A percentile compares a stretch with the other conserved stretches of the same genome.
These are phyloP conservation scores for Masticophis lateralis DNA, from an alignment of 2,797 vertebrate genomes.

Conservation along the genomic window DNA sequence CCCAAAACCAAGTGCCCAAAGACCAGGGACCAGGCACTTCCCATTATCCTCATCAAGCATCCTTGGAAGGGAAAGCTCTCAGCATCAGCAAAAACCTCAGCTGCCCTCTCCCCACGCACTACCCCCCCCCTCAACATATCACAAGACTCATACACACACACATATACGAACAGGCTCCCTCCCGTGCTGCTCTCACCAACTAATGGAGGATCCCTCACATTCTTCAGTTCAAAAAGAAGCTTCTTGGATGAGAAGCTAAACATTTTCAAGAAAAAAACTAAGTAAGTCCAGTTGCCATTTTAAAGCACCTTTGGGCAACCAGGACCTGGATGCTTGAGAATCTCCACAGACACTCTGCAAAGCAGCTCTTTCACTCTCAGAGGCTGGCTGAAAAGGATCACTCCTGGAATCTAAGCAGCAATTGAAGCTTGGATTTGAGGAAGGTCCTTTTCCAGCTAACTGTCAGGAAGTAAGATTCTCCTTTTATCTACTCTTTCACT, in stretches of 20 bases:
- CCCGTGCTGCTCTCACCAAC: background rate
- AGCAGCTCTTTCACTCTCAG: background rate
- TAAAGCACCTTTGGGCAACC: background rate
- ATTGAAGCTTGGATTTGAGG: background rate
- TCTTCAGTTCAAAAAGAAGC: background rate
- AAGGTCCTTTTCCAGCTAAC: background rate
- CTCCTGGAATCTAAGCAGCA: background rate
- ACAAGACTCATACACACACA: background rate
- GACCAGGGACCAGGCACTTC: background rate
- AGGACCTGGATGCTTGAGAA: background rate
- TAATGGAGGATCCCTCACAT: background rate
- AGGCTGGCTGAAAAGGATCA: background rate
- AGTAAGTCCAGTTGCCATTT: background rate
- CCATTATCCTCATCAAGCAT: background rate
- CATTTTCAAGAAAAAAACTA: background rate
- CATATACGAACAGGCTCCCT: background rate
- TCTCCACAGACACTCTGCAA: background rate
- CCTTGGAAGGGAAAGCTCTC: background rate
- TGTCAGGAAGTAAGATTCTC: background rate
- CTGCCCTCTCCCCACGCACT: background rate
- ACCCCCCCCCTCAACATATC: background rate
- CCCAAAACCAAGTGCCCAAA: background rate
- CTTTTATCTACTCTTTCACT: background rate
- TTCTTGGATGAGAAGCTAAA: background rate
- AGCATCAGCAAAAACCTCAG: background rate